Evolutionary conservation across 30 jellyfish, hydroid and myxozoan genomes (phyloP).

Genomic region (Chrysaora quinquecirrha): DNA sequence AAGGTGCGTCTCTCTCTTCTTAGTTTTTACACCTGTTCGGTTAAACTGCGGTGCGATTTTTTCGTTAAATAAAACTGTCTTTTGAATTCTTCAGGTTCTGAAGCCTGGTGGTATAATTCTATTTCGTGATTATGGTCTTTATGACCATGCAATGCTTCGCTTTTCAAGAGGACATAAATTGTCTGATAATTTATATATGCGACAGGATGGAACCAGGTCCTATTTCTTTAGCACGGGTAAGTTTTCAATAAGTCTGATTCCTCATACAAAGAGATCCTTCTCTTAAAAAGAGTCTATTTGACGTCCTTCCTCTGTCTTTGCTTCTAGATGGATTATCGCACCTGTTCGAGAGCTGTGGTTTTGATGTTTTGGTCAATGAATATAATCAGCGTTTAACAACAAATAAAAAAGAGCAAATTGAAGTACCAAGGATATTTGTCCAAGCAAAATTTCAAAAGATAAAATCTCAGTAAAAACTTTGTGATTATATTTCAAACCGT

Average conservation of each 20-base stretch:
- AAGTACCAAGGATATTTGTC: conserved; percentile 92
- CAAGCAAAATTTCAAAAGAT: conserved; percentile 88
- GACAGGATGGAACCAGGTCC: conserved; percentile 98
- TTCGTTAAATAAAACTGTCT: too few species aligned
- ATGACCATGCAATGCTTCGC: conserved; percentile 99
- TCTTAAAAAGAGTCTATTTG: too few species aligned
- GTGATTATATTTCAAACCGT: too few species aligned
- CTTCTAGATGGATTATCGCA: conserved; percentile 35
- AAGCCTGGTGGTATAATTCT: conserved; percentile 92
- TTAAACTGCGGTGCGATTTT: too few species aligned
- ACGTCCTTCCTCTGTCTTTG: too few species aligned
- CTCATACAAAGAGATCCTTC: not conserved
- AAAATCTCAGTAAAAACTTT: too few species aligned
- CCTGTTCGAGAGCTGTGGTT: conserved; percentile 57
- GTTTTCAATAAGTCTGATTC: not conserved
- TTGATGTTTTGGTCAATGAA: conserved; percentile 45
- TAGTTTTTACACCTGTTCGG: too few species aligned
- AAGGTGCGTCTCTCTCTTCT: conserved; percentile 72
- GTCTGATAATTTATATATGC: conserved; percentile 72
- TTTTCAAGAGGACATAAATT: conserved; percentile 92
- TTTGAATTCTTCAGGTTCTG: conserved; percentile 44
- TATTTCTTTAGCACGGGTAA: conserved; percentile 88
- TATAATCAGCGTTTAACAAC: conserved; percentile 79
- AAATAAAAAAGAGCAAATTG: conserved; percentile 87
- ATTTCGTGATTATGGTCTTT: conserved; percentile 96